Evolutionary conservation across 2,797 vertebrate species (phyloP), one percentile per base, ranked within the genome.

Genomic region (Coilia nasus): DNA sequence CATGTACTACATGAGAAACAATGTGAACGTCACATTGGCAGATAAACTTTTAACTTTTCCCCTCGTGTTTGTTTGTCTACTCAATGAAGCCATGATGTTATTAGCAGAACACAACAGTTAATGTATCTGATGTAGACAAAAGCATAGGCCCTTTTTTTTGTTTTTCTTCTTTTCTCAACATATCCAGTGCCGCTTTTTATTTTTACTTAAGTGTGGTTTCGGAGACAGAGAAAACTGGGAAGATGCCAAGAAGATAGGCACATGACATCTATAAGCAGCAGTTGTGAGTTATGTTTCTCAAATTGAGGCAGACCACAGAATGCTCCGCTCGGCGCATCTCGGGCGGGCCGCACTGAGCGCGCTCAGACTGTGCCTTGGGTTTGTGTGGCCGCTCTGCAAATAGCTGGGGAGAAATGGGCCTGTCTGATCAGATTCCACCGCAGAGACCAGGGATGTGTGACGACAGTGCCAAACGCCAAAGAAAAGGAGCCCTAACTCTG

Each of bases 271-370:
- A 35, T 82, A 57, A 28, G 83, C 82, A 54, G 87, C 84, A 90
- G 86, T 89, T 84, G 91, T 90, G 85, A 92, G 85, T 90, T 90
- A 80, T 82, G 84, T 62, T 86, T 86, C 60, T 67, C 85, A 87
- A 91, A 90, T 88, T 67, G 89, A 91, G 88, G 83, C 85, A 2
- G 81, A 89, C 91, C 87, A 15, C 88, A 91, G 89, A 85, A 86
- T 84, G 41, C 75, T 88, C 82, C 25, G 14, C 83, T 85, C 50
- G 64, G 57, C 83, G 81, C 56, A 81, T 89, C 28, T 57, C 17
- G 67, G 31, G 83, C 84, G 35, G 47, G 31, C 31, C 31, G 12
- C 28, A 54, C 50, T 9, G 15, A 78, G 71, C 71, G 5, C 6
- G 54, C 81, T 87, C 57, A 83, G 88, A 87, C 86, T 86, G 85